Evolutionary conservation across 1,140 invertebrate genomes (phyloP), one percentile per base, ranked within the genome.

Genomic region (Sinella curviseta): DNA sequence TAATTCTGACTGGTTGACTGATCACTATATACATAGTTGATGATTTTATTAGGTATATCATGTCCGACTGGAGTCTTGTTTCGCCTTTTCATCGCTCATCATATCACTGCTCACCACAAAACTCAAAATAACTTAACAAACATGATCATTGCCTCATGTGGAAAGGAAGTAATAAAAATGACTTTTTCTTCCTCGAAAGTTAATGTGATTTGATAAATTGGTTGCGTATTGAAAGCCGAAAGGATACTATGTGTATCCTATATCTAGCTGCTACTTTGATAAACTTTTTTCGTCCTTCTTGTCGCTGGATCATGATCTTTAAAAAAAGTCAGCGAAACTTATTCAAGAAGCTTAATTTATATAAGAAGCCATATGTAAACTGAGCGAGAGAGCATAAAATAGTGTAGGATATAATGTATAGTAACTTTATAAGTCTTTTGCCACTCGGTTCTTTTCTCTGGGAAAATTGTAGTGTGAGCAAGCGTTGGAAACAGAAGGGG

Each of bases 271-370:
- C n/a, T n/a, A n/a, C n/a, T n/a, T n/a, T n/a, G n/a, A n/a, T n/a
- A n/a, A n/a, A n/a, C n/a, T n/a, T n/a, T n/a, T n/a, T n/a, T n/a
- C n/a, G n/a, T n/a, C n/a, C n/a, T n/a, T n/a, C n/a, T n/a, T n/a
- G n/a, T n/a, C n/a, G n/a, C n/a, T n/a, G n/a, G n/a, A n/a, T n/a
- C n/a, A n/a, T n/a, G n/a, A n/a, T n/a, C n/a, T n/a, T n/a, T n/a
- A n/a, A n/a, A n/a, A n/a, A n/a, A n/a, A n/a, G n/a, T n/a, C n/a
- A n/a, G n/a, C n/a, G n/a, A n/a, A n/a, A 26, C 57, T 60, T 60
- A n/a, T 60, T 60, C n/a, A n/a, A n/a, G 12, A 60, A 26, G 12
- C 57, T 26, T 60, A 60, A 60, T 60, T 60, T 60, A 60, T 60
- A 60, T 26, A 60, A 26, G 57, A 60, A 60, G 24, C 12, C 14